A percentile compares a stretch with the other conserved stretches of the same genome.
These are phyloP conservation scores for Ormia ochracea DNA, from an alignment of 2,888 invertebrate genomes.

Conservation along the genomic window DNA sequence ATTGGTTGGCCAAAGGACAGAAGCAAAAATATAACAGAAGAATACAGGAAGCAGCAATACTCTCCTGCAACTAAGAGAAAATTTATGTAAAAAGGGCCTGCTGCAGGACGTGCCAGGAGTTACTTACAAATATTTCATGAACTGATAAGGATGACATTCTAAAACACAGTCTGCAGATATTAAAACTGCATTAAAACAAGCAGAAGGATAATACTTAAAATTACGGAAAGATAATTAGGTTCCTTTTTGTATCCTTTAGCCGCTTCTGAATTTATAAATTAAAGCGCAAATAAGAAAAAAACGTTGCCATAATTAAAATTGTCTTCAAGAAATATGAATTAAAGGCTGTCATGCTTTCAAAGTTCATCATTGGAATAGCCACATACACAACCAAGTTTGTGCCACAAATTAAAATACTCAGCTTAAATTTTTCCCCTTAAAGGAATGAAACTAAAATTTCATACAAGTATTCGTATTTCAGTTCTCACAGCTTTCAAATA, in stretches of 20 bases:
- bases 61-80: background rate
- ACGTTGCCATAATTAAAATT: background rate
- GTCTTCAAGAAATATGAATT: background rate
- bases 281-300: background rate
- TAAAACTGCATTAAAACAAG: background rate
- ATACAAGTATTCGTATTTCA: background rate
- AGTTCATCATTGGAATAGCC: too few relatives aligned
- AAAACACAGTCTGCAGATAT: background rate
- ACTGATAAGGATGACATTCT: background rate
- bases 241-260: background rate
- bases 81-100: background rate
- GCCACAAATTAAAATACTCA: too few relatives aligned
- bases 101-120: background rate
- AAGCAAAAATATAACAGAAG: background rate
- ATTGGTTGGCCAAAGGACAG: conserved; percentile 46
- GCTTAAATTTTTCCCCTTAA: too few relatives aligned
- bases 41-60: conserved; percentile 2
- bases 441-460: background rate
- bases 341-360: background rate
- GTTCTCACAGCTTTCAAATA: background rate
- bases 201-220: background rate
- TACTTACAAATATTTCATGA: conserved; percentile 24
- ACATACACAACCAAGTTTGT: too few relatives aligned
- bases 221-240: conserved; percentile 8
- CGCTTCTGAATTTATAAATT: background rate